Evolutionary conservation across 2,888 invertebrate species (phyloP).

Genomic region (Venustoraphidia nigricollis): DNA sequence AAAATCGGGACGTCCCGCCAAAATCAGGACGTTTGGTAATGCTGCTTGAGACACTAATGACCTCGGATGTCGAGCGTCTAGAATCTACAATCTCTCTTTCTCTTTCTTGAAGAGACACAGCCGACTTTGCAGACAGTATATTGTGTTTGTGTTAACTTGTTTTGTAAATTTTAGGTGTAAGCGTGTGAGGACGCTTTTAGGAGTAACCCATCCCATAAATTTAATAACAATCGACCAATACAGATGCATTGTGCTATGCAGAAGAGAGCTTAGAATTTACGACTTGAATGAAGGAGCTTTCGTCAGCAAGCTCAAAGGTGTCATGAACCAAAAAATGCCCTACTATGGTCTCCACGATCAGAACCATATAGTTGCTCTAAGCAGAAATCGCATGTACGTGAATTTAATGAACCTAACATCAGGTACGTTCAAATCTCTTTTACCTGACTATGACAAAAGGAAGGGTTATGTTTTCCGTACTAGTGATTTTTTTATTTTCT

Average conservation of each 20-base stretch:
- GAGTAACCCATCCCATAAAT: slow-evolving; percentile 63
- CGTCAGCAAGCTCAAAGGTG: slow-evolving; percentile 60
- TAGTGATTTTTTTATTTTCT: slow-evolving; percentile 11
- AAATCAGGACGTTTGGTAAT: too few species aligned
- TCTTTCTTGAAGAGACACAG: too few species aligned
- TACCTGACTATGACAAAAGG: neutral
- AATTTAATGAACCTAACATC: slow-evolving; percentile 72
- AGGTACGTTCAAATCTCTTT: slow-evolving; percentile 29
- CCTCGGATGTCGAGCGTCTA: neutral
- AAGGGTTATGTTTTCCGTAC: too few species aligned
- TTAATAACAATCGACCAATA: slow-evolving; percentile 61
- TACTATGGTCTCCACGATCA: slow-evolving; percentile 72
- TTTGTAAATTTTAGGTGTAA: slow-evolving; percentile 32
- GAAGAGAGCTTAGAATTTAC: slow-evolving; percentile 64
- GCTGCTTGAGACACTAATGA: too few species aligned
- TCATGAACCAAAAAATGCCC: slow-evolving; percentile 89
- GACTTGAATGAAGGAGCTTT: slow-evolving; percentile 62
- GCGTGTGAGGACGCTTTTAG: slow-evolving; percentile 51
- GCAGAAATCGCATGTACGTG: slow-evolving; percentile 78
- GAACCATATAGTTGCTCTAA: slow-evolving; percentile 64
- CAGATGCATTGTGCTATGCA: slow-evolving; percentile 65
- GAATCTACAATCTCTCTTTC: too few species aligned
- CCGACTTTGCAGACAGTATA: neutral
- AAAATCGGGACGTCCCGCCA: too few species aligned
- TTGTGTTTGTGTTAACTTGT: neutral